Conservation (phyloP, 2,113 vertebrate genomes). For the Tragelaphus imberbis region DNA sequence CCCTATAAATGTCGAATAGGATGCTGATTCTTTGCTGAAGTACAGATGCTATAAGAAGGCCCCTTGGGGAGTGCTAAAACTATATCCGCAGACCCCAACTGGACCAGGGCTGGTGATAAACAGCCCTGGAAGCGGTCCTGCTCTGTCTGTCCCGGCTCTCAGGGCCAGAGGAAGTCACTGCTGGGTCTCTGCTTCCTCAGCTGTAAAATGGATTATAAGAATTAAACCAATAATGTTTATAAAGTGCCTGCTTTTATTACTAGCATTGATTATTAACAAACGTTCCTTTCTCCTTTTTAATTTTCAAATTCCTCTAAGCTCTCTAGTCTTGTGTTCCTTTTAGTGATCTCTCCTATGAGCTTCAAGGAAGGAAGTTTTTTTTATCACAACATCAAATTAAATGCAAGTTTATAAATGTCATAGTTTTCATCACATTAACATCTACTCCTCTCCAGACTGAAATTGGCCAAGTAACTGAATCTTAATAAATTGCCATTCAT, state of each 20-base stretch:
- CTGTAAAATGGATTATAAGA: neutral
- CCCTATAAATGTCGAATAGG: neutral
- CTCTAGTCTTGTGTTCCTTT: neutral
- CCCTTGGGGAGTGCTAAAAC: neutral
- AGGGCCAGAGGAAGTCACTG: neutral
- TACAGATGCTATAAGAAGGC: neutral
- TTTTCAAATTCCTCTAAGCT: neutral
- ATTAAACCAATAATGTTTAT: neutral
- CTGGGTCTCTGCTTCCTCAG: neutral
- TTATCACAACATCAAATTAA: neutral
- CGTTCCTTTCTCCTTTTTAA: neutral
- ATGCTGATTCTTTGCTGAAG: neutral
- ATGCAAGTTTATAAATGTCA: neutral
- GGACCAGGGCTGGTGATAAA: neutral
- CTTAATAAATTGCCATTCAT: neutral
- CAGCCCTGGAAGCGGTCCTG: neutral
- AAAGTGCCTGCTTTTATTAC: neutral
- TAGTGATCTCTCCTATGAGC: neutral
- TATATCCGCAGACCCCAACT: neutral
- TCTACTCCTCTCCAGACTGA: neutral
- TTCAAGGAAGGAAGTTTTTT: neutral
- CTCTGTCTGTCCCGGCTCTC: neutral
- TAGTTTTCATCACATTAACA: neutral
- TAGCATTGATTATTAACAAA: neutral
- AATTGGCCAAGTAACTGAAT: neutral